phyloP scores from a whole-genome alignment of 2,797 vertebrate genomes.

The Paedocypris micromegethes region DNA sequence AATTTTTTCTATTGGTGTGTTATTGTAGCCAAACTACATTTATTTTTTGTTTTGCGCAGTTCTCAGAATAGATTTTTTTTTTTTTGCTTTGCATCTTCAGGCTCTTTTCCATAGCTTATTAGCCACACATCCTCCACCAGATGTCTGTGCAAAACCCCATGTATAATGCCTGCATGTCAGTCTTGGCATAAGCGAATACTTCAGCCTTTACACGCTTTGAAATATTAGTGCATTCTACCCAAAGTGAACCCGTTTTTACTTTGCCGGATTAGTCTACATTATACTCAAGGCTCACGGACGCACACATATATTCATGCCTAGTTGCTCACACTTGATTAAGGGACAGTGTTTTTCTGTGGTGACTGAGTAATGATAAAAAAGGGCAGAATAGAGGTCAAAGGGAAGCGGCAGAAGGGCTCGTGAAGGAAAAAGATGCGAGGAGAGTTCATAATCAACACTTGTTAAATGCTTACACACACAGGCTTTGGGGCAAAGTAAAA shows the following conservation, averaged over 20 bases:
- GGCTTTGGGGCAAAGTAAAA: not conserved
- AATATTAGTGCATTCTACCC: not conserved
- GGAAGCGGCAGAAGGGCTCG: constrained; percentile 6
- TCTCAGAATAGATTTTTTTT: not conserved
- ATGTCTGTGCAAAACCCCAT: constrained; percentile 7
- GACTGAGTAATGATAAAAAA: constrained; percentile 20
- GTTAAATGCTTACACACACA: not conserved
- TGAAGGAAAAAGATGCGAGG: constrained; percentile 8
- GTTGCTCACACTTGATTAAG: not conserved
- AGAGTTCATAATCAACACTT: constrained; percentile 2
- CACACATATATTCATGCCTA: constrained; percentile 1
- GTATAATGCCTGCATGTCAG: not conserved
- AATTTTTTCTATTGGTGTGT: too few relatives aligned
- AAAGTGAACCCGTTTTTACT: not conserved
- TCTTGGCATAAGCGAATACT: not conserved
- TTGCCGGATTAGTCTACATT: not conserved
- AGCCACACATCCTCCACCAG: not conserved
- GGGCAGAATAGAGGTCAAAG: constrained; percentile 4
- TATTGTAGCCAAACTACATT: not conserved
- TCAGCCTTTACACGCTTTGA: not conserved
- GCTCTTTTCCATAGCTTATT: constrained; percentile 7
- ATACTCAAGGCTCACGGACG: not conserved
- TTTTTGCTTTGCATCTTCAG: constrained; percentile 3
- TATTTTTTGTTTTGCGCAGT: not conserved
- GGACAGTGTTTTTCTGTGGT: not conserved